These are phyloP conservation scores for Antheraea assamensis DNA, from an alignment of 2,888 invertebrate genomes.

Conservation along the genomic window DNA sequence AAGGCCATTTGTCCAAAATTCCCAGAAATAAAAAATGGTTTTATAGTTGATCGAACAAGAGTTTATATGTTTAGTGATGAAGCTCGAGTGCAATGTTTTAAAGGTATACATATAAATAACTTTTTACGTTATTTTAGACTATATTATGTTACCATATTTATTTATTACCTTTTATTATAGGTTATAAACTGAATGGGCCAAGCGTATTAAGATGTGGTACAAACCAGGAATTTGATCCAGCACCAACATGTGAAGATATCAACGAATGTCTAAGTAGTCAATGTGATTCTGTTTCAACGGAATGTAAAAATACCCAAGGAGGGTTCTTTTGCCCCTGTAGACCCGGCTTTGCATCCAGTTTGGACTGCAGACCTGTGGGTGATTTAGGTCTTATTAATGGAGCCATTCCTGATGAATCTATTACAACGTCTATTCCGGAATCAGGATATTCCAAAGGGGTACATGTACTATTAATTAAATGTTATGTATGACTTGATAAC, in stretches of 20 bases:
- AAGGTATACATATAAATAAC: conserved; percentile 60
- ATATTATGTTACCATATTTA: neutral
- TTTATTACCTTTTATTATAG: conserved; percentile 53
- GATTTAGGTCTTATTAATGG: conserved; percentile 94
- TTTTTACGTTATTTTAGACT: neutral
- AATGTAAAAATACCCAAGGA: conserved; percentile 94
- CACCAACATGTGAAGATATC: conserved; percentile 95
- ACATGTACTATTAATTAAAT: conserved; percentile 46
- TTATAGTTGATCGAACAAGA: conserved; percentile 89
- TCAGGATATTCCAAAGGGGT: conserved; percentile 91
- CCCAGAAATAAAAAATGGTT: conserved; percentile 93
- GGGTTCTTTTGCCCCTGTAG: conserved; percentile 95
- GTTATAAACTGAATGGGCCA: conserved; percentile 92
- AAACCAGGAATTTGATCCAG: conserved; percentile 90
- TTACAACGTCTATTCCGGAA: conserved; percentile 92
- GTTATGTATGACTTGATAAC: conserved; percentile 29
- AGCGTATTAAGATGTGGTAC: conserved; percentile 93
- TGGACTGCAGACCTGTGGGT: conserved; percentile 94
- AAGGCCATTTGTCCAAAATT: conserved; percentile 88
- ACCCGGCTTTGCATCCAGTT: conserved; percentile 90
- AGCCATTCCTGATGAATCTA: conserved; percentile 94
- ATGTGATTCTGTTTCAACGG: conserved; percentile 94
- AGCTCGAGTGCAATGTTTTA: conserved; percentile 94
- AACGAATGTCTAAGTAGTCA: conserved; percentile 95
- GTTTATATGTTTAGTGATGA: conserved; percentile 94